A percentile compares a stretch with the other conserved stretches of the same genome.
phyloP scores from a whole-genome alignment of 2,888 invertebrate species.

The Catotricha subobsoleta region DNA sequence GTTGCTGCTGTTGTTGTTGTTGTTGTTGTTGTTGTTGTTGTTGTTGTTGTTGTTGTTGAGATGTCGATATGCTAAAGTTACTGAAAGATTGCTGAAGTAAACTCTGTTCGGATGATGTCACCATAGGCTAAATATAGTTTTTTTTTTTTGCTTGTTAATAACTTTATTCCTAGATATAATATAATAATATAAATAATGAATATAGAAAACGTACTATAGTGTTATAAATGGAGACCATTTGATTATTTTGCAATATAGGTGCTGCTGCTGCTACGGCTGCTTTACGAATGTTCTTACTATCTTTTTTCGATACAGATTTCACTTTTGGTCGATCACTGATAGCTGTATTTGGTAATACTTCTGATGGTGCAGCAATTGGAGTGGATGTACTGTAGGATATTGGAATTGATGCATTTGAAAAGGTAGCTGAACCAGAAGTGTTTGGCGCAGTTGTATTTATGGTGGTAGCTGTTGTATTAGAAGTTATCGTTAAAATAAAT shows the following conservation, averaged over 20 bases:
- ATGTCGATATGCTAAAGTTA: background rate
- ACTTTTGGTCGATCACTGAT: conserved; percentile 72
- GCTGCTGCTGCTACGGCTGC: conserved; percentile 19
- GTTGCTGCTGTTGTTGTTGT: conserved; percentile 20
- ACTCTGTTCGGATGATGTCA: conserved; percentile 11
- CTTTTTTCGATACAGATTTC: conserved; percentile 63
- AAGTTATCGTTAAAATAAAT: too few relatives aligned
- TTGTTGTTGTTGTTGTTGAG: conserved; percentile 17
- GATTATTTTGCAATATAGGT: conserved; percentile 27
- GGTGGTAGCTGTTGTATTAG: conserved; percentile 12
- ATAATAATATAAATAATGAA: too few relatives aligned
- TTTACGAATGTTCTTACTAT: conserved; percentile 54
- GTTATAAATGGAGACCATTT: conserved; percentile 30
- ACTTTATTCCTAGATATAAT: too few relatives aligned
- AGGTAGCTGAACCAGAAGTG: background rate
- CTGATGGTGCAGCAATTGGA: conserved; percentile 28
- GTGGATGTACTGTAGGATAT: conserved; percentile 10
- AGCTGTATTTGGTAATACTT: conserved; percentile 43
- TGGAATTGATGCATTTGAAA: background rate
- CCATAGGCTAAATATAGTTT: conserved; percentile 13
- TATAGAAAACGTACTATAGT: conserved; percentile 28
- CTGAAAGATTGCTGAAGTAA: conserved; percentile 6
- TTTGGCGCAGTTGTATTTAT: conserved; percentile 13
- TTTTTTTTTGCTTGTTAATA: too few relatives aligned
- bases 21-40: conserved; percentile 18